Evolutionary conservation across 2,113 vertebrate species (phyloP).

Genomic region (Vidua chalybeata): DNA sequence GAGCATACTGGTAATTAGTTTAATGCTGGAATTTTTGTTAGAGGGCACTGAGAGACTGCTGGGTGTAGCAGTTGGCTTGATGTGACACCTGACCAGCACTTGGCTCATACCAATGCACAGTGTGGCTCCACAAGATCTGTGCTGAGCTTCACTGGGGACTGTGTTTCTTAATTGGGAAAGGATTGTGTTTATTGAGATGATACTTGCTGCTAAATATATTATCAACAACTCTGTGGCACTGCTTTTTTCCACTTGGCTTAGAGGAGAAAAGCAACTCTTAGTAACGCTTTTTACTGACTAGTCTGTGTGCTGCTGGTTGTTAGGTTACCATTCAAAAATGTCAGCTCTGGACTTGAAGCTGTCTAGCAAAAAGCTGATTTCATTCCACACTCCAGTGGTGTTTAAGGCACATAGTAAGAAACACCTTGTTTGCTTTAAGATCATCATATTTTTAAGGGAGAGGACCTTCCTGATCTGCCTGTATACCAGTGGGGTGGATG

Average conservation of each 20-base stretch:
- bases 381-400: background rate
- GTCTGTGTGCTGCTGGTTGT: background rate
- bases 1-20: constrained; percentile 39
- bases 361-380: background rate
- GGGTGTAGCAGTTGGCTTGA: background rate
- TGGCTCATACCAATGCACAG: background rate
- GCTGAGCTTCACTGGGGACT: background rate
- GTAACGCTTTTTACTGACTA: background rate
- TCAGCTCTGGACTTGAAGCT: background rate
- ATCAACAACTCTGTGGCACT: background rate
- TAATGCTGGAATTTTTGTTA: constrained; percentile 4
- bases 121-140: background rate
- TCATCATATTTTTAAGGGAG: background rate
- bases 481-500: background rate
- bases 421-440: background rate
- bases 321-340: background rate
- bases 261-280: background rate
- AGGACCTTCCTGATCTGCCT: background rate
- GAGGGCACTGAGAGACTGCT: background rate
- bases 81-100: background rate
- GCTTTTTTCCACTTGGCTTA: background rate
- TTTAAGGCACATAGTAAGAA: background rate
- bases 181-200: background rate
- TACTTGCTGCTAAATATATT: background rate
- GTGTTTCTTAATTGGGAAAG: background rate